Evolutionary conservation across 35 echinoderm and acorn worm species (phyloP).

Genomic region (Ptychodera flava): DNA sequence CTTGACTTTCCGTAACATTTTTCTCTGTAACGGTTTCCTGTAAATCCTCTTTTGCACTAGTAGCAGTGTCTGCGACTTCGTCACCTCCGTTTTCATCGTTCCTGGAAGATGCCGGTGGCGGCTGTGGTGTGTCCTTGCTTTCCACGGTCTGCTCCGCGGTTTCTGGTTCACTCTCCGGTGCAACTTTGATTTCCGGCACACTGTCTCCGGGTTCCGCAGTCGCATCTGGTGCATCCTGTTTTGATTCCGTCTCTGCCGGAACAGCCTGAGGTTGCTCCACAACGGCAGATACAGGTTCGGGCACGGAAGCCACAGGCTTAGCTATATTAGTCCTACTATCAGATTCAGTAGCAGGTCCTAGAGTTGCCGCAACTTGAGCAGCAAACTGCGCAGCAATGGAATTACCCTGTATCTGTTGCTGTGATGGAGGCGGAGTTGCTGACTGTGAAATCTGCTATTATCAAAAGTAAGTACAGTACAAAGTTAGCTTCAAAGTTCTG

Average conservation of each 20-base stretch:
- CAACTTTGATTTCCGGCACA: not conserved
- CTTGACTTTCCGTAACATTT: not conserved
- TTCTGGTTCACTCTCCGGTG: not conserved
- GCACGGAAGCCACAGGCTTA: not conserved
- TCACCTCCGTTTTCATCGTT: not conserved
- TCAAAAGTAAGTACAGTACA: too few relatives aligned
- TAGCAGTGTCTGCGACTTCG: not conserved
- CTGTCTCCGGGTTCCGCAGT: not conserved
- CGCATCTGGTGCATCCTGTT: not conserved
- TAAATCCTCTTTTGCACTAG: not conserved
- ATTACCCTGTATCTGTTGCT: conserved; percentile 4
- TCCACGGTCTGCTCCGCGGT: not conserved
- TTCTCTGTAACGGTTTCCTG: not conserved
- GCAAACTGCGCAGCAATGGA: conserved; percentile 50
- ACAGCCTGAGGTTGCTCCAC: not conserved
- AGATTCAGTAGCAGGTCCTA: conserved; percentile 5
- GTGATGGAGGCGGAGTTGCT: conserved; percentile 13
- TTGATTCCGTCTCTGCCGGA: not conserved
- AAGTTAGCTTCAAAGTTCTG: too few relatives aligned
- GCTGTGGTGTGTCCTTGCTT: not conserved
- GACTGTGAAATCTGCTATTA: too few relatives aligned
- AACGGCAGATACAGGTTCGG: not conserved
- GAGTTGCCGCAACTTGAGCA: conserved; percentile 35
- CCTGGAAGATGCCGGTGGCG: not conserved
- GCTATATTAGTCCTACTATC: not conserved